Percentiles rank a stretch among this genome's conserved stretches.
Evolutionary conservation across 2,888 invertebrate genomes (phyloP).

Genomic region (Trypoxylon attenuatum): DNA sequence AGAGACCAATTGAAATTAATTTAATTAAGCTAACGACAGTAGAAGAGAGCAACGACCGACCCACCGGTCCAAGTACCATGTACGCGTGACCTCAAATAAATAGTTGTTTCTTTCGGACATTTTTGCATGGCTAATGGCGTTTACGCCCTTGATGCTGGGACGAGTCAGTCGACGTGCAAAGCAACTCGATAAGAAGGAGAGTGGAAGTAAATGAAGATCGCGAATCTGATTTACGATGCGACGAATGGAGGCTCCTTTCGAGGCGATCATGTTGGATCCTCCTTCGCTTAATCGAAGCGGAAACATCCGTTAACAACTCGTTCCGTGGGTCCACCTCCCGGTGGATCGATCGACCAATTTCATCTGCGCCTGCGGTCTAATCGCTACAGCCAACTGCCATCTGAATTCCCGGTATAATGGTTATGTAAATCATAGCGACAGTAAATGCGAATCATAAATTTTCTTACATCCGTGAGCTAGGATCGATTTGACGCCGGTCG

Average conservation of each 20-base stretch:
- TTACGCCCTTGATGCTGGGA: neutral
- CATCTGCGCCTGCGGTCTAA: neutral
- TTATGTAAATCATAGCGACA: neutral
- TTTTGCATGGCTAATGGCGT: no score
- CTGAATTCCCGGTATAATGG: neutral
- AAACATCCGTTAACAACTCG: constrained; percentile 13
- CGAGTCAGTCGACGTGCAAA: neutral
- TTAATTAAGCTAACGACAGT: constrained; percentile 59
- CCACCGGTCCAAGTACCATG: no score
- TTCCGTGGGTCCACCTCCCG: no score
- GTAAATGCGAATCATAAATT: neutral
- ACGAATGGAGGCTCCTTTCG: constrained; percentile 23
- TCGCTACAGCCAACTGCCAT: neutral
- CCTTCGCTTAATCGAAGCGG: constrained; percentile 22
- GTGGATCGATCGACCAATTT: neutral
- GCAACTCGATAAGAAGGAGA: neutral
- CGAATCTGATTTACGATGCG: constrained; percentile 27
- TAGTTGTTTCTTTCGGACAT: no score
- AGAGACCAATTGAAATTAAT: constrained; percentile 64
- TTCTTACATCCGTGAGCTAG: neutral
- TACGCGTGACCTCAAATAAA: neutral
- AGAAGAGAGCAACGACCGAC: constrained; percentile 17
- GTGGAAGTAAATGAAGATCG: constrained; percentile 20
- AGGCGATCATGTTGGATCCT: constrained; percentile 16
- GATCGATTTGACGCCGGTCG: neutral